These are phyloP conservation scores for Xanthia icteritia DNA, from an alignment of 2,888 invertebrate species.

Conservation along the genomic window DNA sequence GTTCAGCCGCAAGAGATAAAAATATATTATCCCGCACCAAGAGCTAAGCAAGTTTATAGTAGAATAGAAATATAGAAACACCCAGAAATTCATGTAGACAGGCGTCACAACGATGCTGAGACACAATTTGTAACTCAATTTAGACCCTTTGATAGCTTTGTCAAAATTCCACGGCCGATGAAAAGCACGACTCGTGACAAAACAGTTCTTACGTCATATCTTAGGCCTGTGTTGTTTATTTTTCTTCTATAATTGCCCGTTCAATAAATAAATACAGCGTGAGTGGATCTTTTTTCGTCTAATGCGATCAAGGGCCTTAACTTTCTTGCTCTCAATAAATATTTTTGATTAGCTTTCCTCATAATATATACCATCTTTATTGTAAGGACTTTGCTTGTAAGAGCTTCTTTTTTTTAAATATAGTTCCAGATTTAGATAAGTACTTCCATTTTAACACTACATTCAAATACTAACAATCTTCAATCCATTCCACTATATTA, in stretches of 20 bases:
- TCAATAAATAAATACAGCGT: conserved; percentile 15
- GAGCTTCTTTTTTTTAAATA: background rate
- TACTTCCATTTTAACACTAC: background rate
- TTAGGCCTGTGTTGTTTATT: conserved; percentile 2
- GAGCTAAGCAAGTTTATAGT: conserved; percentile 11
- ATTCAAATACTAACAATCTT: background rate
- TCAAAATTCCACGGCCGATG: conserved; percentile 22
- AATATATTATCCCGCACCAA: background rate
- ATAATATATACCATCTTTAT: background rate
- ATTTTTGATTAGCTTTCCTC: background rate
- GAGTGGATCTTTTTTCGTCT: conserved; percentile 2
- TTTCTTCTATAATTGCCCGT: conserved; percentile 4
- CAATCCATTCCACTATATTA: conserved; percentile 9
- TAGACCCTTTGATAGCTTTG: conserved; percentile 31
- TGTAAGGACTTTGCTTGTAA: background rate
- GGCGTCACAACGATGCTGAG: conserved; percentile 33
- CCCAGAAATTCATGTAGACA: conserved; percentile 25
- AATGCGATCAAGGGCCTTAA: background rate
- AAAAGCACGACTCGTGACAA: conserved; percentile 14
- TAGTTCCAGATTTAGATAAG: background rate
- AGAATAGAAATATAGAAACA: conserved; percentile 11
- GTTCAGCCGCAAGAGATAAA: background rate
- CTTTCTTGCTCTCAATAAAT: background rate
- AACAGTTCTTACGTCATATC: conserved; percentile 16
- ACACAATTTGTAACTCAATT: conserved; percentile 44